Evolutionary conservation across 2,113 vertebrate species (phyloP).

Genomic region (Arizona elegans): DNA sequence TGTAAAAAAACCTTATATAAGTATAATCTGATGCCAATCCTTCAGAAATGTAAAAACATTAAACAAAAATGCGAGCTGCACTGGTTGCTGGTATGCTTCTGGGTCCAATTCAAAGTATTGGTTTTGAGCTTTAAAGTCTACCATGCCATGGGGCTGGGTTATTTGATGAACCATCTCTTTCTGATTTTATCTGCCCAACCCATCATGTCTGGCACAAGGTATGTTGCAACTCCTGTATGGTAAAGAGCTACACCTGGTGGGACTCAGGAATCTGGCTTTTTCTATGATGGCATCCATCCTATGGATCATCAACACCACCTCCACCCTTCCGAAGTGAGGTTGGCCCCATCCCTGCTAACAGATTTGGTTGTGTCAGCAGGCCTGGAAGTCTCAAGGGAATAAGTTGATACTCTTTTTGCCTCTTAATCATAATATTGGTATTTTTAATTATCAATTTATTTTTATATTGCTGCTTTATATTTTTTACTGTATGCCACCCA

Average conservation of each 20-base stretch:
- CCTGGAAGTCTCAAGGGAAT: background rate
- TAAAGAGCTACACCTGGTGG: no score
- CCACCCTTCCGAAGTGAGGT: background rate
- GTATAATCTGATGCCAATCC: background rate
- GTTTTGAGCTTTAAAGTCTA: background rate
- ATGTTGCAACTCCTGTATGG: background rate
- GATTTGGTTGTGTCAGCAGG: background rate
- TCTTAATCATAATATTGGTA: background rate
- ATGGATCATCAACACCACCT: background rate
- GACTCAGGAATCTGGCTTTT: background rate
- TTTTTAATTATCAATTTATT: background rate
- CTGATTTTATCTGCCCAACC: background rate
- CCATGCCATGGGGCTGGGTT: background rate
- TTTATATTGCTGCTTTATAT: background rate
- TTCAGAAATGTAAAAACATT: conserved; percentile 9
- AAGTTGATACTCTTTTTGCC: background rate
- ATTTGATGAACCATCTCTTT: background rate
- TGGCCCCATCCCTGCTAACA: background rate
- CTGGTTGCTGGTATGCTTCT: background rate
- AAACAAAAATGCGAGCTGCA: background rate
- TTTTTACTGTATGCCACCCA: background rate
- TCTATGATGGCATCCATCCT: background rate
- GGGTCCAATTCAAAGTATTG: background rate
- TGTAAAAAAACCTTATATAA: background rate
- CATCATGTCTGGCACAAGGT: background rate